These are phyloP conservation scores for Nomada fucata DNA, from an alignment of 2,888 invertebrate genomes.

Conservation along the genomic window DNA sequence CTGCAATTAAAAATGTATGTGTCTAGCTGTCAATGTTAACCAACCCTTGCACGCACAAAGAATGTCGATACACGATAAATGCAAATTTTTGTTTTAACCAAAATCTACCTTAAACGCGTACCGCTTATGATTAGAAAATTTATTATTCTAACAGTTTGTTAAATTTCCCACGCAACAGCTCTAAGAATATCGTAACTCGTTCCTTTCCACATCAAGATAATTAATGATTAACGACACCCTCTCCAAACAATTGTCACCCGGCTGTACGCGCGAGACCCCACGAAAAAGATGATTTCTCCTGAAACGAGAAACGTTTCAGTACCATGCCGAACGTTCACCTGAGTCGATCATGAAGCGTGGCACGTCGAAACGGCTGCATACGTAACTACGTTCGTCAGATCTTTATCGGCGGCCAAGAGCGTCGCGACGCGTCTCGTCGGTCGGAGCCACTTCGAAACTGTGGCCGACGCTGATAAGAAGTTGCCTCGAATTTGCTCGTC, in stretches of 20 bases:
- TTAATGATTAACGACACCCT: too few species aligned
- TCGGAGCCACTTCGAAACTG: slow-evolving; percentile 25
- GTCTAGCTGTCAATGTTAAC: too few species aligned
- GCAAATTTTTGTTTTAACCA: too few species aligned
- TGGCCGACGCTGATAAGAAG: slow-evolving; percentile 51
- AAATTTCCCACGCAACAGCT: too few species aligned
- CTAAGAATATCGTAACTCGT: too few species aligned
- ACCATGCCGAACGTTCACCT: neutral
- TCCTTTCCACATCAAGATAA: too few species aligned
- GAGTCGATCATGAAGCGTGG: neutral
- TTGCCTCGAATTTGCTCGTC: slow-evolving; percentile 43
- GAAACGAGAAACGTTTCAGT: neutral
- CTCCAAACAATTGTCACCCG: neutral
- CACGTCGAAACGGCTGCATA: slow-evolving; percentile 13
- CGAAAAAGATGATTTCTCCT: neutral
- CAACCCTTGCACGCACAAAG: too few species aligned
- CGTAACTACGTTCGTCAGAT: slow-evolving; percentile 36
- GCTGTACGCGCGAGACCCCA: neutral
- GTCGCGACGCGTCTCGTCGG: slow-evolving; percentile 42
- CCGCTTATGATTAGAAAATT: too few species aligned
- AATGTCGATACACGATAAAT: too few species aligned
- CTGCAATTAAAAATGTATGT: too few species aligned
- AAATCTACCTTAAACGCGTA: too few species aligned
- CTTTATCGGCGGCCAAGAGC: slow-evolving; percentile 26
- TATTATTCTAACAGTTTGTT: too few species aligned